A percentile compares a stretch with the other conserved stretches of the same genome.
Evolutionary conservation across 2,113 vertebrate genomes (phyloP).

Genomic region (Cacatua alba): DNA sequence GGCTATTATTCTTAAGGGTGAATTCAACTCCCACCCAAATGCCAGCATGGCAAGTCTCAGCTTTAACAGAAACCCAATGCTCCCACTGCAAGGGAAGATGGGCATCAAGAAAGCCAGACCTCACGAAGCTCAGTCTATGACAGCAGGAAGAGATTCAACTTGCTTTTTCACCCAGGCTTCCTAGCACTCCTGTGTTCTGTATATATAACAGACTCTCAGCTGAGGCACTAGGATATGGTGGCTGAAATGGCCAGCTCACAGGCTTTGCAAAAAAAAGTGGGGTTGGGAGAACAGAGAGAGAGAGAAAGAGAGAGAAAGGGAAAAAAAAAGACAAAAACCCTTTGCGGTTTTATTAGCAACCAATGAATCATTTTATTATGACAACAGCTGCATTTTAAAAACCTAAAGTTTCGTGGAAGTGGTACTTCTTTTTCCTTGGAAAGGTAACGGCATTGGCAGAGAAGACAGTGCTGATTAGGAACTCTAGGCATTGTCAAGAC

Average conservation of each 20-base stretch:
- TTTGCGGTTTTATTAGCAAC: background rate
- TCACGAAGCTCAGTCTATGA: accelerated
- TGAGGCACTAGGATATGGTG: background rate
- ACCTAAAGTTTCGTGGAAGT: background rate
- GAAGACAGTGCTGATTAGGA: background rate
- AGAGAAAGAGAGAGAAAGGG: too few relatives aligned
- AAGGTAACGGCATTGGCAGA: background rate
- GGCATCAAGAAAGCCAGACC: background rate
- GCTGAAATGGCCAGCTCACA: background rate
- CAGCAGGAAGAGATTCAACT: background rate
- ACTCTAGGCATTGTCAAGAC: background rate
- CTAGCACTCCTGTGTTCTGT: background rate
- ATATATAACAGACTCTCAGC: background rate
- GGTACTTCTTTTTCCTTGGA: background rate
- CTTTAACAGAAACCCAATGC: background rate
- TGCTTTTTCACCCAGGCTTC: background rate
- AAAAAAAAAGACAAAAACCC: background rate
- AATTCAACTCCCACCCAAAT: background rate
- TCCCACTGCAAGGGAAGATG: background rate
- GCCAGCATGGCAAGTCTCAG: background rate
- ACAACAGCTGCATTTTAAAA: background rate
- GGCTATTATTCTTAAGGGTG: background rate
- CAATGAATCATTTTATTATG: background rate
- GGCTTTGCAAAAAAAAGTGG: background rate
- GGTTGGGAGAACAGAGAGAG: too few relatives aligned